Percentiles rank a stretch among this genome's conserved stretches.
phyloP scores from a whole-genome alignment of 2,888 invertebrate species.

The Fragum sueziense region DNA sequence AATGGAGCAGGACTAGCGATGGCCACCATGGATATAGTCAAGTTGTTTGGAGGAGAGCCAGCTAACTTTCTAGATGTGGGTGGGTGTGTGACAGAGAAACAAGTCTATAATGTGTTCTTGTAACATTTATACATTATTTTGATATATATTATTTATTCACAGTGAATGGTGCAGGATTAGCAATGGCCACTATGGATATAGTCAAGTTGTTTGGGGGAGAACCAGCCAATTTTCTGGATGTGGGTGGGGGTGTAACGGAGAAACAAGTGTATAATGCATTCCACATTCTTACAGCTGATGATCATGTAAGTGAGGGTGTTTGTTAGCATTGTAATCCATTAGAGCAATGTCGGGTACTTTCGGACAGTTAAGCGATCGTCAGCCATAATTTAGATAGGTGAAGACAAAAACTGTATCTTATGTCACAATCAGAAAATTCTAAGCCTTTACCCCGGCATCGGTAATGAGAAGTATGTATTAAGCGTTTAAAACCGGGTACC shows the following conservation, averaged over 20 bases:
- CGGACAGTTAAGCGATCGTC: no score
- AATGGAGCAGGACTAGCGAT: slow-evolving; percentile 99
- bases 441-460: no score
- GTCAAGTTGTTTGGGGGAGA: slow-evolving; percentile 97
- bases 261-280: slow-evolving; percentile 97
- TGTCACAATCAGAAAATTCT: no score
- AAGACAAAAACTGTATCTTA: no score
- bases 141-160: no score
- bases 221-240: slow-evolving; percentile 99
- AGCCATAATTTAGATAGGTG: no score
- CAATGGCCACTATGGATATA: slow-evolving; percentile 99
- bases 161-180: slow-evolving; percentile 99
- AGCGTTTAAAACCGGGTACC: no score
- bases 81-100: slow-evolving; percentile 96
- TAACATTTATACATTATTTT: no score
- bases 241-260: slow-evolving; percentile 97
- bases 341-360: no score
- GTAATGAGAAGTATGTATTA: no score
- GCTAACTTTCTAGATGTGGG: slow-evolving; percentile 99
- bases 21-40: slow-evolving; percentile 99
- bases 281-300: slow-evolving; percentile 91
- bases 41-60: slow-evolving; percentile 96
- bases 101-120: slow-evolving; percentile 96
- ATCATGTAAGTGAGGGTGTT: slow-evolving; percentile 79
- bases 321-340: background rate